These are phyloP conservation scores for Tetrao urogallus DNA, from an alignment of 2,113 vertebrate genomes.

Conservation along the genomic window DNA sequence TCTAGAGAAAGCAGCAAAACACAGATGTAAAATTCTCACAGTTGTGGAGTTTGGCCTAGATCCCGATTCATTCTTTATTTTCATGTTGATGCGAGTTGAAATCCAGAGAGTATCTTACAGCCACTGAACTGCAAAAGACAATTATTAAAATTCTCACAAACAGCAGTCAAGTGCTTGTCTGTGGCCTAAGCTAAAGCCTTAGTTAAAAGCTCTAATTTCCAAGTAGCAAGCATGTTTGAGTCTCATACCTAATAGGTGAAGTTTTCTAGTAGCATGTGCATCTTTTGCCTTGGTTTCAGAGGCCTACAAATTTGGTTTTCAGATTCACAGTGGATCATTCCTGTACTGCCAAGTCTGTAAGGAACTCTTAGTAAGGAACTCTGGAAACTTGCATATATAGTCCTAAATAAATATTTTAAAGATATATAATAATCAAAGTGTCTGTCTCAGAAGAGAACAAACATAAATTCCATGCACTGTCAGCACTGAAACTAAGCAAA, in stretches of 20 bases:
- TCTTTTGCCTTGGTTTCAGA: not conserved
- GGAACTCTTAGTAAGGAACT: not conserved
- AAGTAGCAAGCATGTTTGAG: not conserved
- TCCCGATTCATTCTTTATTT: not conserved
- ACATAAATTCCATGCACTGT: not conserved
- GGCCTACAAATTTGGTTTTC: not conserved
- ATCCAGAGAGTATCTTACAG: not conserved
- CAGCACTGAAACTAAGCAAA: not conserved
- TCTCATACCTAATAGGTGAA: not conserved
- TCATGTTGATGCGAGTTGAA: not conserved
- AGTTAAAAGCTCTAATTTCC: not conserved
- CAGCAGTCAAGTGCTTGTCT: rapidly evolving
- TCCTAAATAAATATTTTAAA: not conserved
- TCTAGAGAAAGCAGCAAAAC: not conserved
- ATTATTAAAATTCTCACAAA: not conserved
- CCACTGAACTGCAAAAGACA: rapidly evolving
- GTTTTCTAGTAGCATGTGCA: not conserved
- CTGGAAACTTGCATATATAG: not conserved
- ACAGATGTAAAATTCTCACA: not conserved
- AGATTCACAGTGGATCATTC: not conserved
- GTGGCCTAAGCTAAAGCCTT: not conserved
- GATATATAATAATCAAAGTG: not conserved
- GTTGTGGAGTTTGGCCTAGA: not conserved
- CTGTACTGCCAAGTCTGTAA: not conserved
- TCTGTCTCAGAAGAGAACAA: not conserved